Percentiles rank a stretch among this genome's conserved stretches.
phyloP scores from a whole-genome alignment of 2,113 vertebrate genomes.

The Oreochromis spilurus region DNA sequence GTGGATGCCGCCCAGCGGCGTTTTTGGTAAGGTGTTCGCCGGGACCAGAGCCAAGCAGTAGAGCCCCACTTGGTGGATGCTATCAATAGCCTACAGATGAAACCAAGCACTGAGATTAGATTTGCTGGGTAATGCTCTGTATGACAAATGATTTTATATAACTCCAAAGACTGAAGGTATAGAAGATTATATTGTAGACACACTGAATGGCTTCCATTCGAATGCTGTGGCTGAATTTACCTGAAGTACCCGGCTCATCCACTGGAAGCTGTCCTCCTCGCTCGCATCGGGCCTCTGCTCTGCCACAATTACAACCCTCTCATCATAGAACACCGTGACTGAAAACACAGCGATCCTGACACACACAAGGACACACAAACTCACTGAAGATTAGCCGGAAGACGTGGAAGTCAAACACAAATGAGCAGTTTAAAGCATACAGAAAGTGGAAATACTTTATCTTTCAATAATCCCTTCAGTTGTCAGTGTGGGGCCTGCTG shows the following conservation, averaged over 20 bases:
- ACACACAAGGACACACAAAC: background rate
- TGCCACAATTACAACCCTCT: constrained; percentile 93
- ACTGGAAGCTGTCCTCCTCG: constrained; percentile 97
- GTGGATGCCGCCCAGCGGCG: constrained; percentile 93
- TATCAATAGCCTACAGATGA: constrained; percentile 87
- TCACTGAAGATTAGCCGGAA: background rate
- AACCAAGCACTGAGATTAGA: background rate
- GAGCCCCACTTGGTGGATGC: constrained; percentile 96
- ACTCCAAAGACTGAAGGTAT: background rate
- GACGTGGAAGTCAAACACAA: background rate
- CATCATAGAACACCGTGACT: constrained; percentile 92
- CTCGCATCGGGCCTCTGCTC: constrained; percentile 94
- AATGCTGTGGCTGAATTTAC: constrained; percentile 48
- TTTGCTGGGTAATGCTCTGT: background rate
- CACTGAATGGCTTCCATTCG: background rate
- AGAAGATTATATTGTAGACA: background rate
- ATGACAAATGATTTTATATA: background rate
- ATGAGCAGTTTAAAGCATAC: background rate
- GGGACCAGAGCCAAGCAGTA: constrained; percentile 96
- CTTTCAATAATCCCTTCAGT: background rate
- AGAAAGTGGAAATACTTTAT: background rate
- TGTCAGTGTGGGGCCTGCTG: background rate
- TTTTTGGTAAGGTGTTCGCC: constrained; percentile 96
- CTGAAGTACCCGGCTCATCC: constrained; percentile 97
- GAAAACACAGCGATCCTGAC: constrained; percentile 94